A percentile compares a stretch with the other conserved stretches of the same genome.
Evolutionary conservation across 1,140 invertebrate genomes (phyloP).

Genomic region (Alviniconcha marisindica): DNA sequence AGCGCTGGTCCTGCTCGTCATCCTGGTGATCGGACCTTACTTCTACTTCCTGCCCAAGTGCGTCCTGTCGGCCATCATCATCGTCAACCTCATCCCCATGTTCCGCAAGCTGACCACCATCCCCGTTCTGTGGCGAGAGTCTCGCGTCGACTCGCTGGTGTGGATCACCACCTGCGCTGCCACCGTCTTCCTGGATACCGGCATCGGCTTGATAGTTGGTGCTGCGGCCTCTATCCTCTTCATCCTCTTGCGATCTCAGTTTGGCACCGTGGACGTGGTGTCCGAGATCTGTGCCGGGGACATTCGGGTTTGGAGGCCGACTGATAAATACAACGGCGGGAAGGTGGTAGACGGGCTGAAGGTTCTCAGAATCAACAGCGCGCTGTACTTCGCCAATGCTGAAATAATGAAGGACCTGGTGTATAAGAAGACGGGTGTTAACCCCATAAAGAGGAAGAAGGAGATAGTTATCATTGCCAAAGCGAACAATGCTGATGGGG

Average conservation of each 20-base stretch:
- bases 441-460: slow-evolving; percentile 47
- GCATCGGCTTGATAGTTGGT: slow-evolving; percentile 24
- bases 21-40: slow-evolving; percentile 56
- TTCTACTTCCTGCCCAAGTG: slow-evolving; percentile 53
- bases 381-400: slow-evolving; percentile 48
- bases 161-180: slow-evolving; percentile 38
- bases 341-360: background rate
- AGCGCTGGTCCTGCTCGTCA: slow-evolving; percentile 54
- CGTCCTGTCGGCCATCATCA: slow-evolving; percentile 75
- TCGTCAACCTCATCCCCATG: slow-evolving; percentile 76
- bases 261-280: background rate
- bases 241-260: slow-evolving; percentile 29
- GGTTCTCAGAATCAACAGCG: background rate
- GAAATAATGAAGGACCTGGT: slow-evolving; percentile 43
- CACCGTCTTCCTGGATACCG: slow-evolving; percentile 34
- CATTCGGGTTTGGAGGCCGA: background rate
- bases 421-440: slow-evolving; percentile 27
- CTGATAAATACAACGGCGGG: background rate
- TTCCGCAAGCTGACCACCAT: slow-evolving; percentile 75
- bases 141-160: slow-evolving; percentile 21
- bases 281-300: background rate
- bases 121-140: slow-evolving; percentile 29
- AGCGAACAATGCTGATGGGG: background rate
- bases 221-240: slow-evolving; percentile 6
- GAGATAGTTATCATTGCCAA: background rate